phyloP scores from a whole-genome alignment of 2,888 invertebrate species.

The Onchidella celtica region DNA sequence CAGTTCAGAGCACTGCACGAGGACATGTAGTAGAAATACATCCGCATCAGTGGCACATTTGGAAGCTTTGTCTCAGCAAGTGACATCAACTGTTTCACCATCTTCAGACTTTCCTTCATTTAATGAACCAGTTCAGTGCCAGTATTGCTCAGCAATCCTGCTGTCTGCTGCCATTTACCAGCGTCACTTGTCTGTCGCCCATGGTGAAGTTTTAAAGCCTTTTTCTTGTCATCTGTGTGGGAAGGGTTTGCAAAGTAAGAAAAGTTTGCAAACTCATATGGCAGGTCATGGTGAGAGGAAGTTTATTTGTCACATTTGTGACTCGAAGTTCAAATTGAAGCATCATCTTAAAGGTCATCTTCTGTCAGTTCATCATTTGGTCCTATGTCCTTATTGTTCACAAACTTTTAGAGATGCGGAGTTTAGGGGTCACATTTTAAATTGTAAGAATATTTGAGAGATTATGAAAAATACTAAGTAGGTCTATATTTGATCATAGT shows the following conservation, averaged over 20 bases:
- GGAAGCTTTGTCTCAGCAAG: not conserved
- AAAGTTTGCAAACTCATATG: conserved; percentile 32
- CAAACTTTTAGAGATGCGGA: not conserved
- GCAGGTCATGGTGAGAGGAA: conserved; percentile 33
- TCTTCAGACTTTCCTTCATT: not conserved
- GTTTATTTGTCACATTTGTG: conserved; percentile 44
- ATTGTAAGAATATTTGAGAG: not conserved
- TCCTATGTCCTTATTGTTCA: conserved; percentile 9
- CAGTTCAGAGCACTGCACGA: not conserved
- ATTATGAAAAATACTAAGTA: no score
- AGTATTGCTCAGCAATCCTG: conserved; percentile 15
- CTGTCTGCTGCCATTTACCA: not conserved
- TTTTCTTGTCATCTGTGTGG: conserved; percentile 32
- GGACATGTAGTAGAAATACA: not conserved
- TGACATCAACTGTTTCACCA: not conserved
- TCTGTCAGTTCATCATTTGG: conserved; percentile 17
- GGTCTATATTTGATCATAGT: no score
- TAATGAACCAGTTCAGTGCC: conserved; percentile 25
- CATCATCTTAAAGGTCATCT: conserved; percentile 45
- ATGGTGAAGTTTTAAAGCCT: not conserved
- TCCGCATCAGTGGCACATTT: not conserved
- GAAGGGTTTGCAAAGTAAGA: conserved; percentile 38
- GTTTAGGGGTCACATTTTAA: conserved; percentile 7
- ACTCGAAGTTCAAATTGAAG: conserved; percentile 42
- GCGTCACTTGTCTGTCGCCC: conserved; percentile 10